Percentiles rank a stretch among this genome's conserved stretches.
These are phyloP conservation scores for Pyrrhosoma nymphula DNA, from an alignment of 2,888 invertebrate species.

Conservation along the genomic window DNA sequence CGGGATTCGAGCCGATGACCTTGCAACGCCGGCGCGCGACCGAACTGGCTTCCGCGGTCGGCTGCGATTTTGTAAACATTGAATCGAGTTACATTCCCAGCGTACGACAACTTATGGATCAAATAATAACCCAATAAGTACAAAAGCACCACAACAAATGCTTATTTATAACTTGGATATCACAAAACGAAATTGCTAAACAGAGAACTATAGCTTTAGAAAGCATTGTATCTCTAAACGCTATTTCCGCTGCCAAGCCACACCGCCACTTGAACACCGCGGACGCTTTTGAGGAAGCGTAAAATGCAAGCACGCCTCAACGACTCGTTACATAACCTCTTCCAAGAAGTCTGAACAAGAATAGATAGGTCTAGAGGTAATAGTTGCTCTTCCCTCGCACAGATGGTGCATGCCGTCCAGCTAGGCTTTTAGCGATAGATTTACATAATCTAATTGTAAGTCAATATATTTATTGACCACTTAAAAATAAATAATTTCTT, in stretches of 20 bases:
- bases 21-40: too few relatives aligned
- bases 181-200: neutral
- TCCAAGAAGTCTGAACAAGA: neutral
- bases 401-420: neutral
- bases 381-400: neutral
- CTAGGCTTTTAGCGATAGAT: neutral
- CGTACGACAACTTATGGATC: neutral
- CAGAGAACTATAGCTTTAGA: neutral
- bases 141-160: neutral
- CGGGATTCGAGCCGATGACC: too few relatives aligned
- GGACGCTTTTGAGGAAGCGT: neutral
- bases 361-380: neutral
- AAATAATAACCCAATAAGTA: neutral
- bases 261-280: neutral
- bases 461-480: too few relatives aligned
- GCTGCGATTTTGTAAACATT: neutral
- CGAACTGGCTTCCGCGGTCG: too few relatives aligned
- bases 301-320: neutral
- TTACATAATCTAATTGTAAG: neutral
- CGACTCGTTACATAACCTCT: neutral
- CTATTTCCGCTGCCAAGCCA: neutral
- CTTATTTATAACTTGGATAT: neutral
- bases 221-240: neutral
- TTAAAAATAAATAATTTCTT: too few relatives aligned
- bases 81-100: neutral